Evolutionary conservation across 1,140 invertebrate genomes (phyloP).

Genomic region (Drosophila athabasca): DNA sequence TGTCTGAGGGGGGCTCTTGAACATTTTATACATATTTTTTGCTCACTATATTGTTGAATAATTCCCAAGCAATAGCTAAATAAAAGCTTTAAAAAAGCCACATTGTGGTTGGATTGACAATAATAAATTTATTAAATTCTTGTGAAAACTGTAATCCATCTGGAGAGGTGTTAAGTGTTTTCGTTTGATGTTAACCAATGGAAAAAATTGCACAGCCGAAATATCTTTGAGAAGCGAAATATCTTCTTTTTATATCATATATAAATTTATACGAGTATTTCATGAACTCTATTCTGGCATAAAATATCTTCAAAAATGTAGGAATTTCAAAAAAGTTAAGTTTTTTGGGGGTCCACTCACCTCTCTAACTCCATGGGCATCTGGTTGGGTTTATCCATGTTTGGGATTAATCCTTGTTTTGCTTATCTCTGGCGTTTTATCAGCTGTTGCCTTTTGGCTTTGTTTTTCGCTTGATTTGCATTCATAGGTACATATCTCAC

Average conservation of each 20-base stretch:
- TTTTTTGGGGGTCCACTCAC: slow-evolving; percentile 37
- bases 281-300: too few species aligned
- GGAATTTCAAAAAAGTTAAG: too few species aligned
- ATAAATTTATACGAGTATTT: too few species aligned
- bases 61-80: not conserved
- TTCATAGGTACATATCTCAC: slow-evolving; percentile 42
- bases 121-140: too few species aligned
- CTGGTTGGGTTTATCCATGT: slow-evolving; percentile 76
- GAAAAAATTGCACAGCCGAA: too few species aligned
- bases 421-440: slow-evolving; percentile 44
- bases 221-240: too few species aligned
- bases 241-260: too few species aligned
- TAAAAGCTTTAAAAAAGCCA: not conserved
- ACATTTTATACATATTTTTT: slow-evolving; percentile 24
- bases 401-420: slow-evolving; percentile 41
- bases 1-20: slow-evolving; percentile 38
- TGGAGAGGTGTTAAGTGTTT: too few species aligned
- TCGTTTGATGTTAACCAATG: too few species aligned
- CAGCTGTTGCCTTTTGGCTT: slow-evolving; percentile 30
- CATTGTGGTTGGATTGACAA: not conserved
- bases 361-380: slow-evolving; percentile 75
- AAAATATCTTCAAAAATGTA: too few species aligned
- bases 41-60: slow-evolving; percentile 13
- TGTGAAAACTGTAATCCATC: too few species aligned
- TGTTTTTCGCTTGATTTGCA: slow-evolving; percentile 52